These are phyloP conservation scores for Prionailurus bengalensis DNA, from an alignment of 2,113 vertebrate species.

Conservation along the genomic window DNA sequence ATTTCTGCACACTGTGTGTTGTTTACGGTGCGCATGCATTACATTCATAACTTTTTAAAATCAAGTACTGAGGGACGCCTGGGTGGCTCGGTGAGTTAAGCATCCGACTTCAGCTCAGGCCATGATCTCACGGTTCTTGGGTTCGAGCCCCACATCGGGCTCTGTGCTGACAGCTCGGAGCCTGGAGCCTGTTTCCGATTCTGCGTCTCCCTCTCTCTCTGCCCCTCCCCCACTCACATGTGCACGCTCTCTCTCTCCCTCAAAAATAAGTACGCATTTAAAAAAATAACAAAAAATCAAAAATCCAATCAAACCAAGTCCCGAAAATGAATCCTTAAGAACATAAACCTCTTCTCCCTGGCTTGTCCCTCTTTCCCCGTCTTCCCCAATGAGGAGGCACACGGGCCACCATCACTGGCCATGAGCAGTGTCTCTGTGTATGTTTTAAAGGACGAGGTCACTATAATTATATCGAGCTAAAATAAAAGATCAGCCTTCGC, in stretches of 20 bases:
- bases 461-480: conserved; percentile 24
- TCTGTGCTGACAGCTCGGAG: too few relatives aligned
- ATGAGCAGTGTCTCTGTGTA: neutral
- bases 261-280: too few relatives aligned
- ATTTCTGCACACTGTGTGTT: neutral
- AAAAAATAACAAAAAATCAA: too few relatives aligned
- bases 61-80: neutral
- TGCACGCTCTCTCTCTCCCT: too few relatives aligned
- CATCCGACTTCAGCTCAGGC: too few relatives aligned
- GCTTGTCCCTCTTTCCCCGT: neutral
- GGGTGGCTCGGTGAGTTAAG: too few relatives aligned
- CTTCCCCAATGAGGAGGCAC: neutral
- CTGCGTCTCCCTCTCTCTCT: too few relatives aligned
- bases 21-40: neutral
- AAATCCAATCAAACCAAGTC: neutral
- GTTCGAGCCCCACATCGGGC: too few relatives aligned
- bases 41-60: neutral
- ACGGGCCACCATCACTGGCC: neutral
- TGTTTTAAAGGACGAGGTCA: neutral
- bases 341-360: neutral
- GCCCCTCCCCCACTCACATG: too few relatives aligned
- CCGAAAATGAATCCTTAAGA: neutral
- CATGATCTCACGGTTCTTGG: too few relatives aligned
- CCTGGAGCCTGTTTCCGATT: too few relatives aligned
- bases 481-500: conserved; percentile 42